These are phyloP conservation scores for Smutsia gigantea DNA, from an alignment of 2,797 vertebrate species.

Conservation along the genomic window DNA sequence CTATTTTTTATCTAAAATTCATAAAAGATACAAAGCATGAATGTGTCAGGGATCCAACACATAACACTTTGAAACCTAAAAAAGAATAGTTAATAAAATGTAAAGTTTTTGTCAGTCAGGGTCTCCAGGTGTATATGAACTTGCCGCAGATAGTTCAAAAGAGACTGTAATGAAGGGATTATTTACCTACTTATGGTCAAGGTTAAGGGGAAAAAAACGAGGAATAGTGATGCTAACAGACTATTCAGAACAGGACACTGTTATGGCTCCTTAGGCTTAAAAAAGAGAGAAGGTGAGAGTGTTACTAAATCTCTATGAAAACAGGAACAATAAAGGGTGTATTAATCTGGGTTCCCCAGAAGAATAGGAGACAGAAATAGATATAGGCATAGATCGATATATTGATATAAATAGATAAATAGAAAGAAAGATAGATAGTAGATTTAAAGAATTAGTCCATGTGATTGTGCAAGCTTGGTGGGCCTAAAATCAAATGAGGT, in stretches of 20 bases:
- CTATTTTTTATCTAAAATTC: not conserved
- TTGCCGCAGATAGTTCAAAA: not conserved
- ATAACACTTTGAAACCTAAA: not conserved
- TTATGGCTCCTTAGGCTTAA: not conserved
- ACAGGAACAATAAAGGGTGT: not conserved
- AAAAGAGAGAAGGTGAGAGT: not conserved
- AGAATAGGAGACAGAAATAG: not conserved
- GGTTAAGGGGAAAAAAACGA: not conserved
- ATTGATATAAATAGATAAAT: no score
- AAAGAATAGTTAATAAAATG: not conserved
- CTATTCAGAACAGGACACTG: not conserved
- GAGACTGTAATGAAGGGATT: not conserved
- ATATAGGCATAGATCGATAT: no score
- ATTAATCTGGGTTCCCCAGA: not conserved
- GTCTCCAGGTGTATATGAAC: not conserved
- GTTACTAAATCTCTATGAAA: not conserved
- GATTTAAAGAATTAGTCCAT: not conserved
- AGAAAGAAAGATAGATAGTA: not conserved
- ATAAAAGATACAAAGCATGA: not conserved
- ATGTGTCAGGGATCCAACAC: not conserved
- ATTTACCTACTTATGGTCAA: not conserved
- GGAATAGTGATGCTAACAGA: not conserved
- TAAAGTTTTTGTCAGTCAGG: not conserved
- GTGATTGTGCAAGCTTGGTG: not conserved
- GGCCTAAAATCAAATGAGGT: not conserved